Base-by-base conservation (phyloP, 2,113 vertebrate species). In the Tauraco erythrolophus region DNA sequence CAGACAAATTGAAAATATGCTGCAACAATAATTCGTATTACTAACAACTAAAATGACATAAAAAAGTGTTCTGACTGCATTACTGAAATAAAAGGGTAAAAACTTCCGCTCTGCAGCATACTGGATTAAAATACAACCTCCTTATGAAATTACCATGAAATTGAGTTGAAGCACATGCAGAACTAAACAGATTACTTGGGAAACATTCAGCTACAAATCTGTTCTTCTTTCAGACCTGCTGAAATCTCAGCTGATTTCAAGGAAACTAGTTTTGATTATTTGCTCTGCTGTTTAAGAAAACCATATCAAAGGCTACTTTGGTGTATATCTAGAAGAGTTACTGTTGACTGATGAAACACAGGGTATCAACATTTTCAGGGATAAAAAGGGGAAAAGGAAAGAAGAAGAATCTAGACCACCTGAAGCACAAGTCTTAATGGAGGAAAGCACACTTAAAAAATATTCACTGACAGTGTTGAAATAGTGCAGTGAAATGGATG, bases 121-220 rank as follows among this genome's bases (percentile, higher is more conserved):
- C 41, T 97, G 70, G 69, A 97, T 97, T 98, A 97, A 98, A 98
- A 97, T 91, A 89, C 79, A 97, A 75, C 69, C 74, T 98, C 80
- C 90, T 98, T 94, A 97, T 89, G 88, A 98, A 98, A 97, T 97
- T 91, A 79, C 94, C 92, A 95, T 97, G 87, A 98, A 98, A 97
- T 96, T 97, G 91, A 97, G 78, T 97, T 94, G 89, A 98, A 97
- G 75, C 68, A 96, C 76, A 96, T 37, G 77, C 79, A 94, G 92
- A 97, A 96, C 92, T 97, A 96, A 98, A 92, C 90, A 97, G 94
- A 97, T 96, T 98, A 88, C 90, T 97, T 96, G 94, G 96, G 97
- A 98, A 95, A 68, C 87, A 89, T 95, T 98, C 93, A 97, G 71
- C 46, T 88, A 95, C 33, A 96, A 95, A 96, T 95, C 48, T 87